These are phyloP conservation scores for Lasius platythorax DNA, from an alignment of 2,888 invertebrate species.

Conservation along the genomic window DNA sequence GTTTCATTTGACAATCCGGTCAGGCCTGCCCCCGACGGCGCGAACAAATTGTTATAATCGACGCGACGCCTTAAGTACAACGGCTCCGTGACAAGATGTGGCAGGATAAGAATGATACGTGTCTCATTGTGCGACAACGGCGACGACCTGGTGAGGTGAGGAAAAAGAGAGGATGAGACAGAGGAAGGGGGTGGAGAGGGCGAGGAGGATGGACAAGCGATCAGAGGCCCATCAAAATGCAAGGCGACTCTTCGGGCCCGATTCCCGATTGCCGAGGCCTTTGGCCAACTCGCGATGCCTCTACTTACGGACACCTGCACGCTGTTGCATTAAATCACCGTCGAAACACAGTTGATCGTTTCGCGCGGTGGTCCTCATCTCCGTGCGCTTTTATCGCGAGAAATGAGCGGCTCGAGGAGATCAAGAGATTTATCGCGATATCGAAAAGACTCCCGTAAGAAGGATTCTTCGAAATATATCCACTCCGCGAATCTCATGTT, in stretches of 20 bases:
- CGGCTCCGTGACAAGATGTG: conserved; percentile 87
- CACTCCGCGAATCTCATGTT: not conserved
- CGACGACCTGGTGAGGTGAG: conserved; percentile 54
- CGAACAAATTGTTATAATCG: conserved; percentile 80
- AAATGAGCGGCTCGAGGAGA: conserved; percentile 53
- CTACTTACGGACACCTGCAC: conserved; percentile 70
- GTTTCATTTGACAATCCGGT: conserved; percentile 64
- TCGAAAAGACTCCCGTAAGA: conserved; percentile 23
- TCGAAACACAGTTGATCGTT: conserved; percentile 68
- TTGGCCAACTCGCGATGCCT: conserved; percentile 31
- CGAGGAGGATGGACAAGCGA: conserved; percentile 57
- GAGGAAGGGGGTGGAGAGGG: conserved; percentile 46
- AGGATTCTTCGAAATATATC: not conserved
- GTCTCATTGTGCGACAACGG: conserved; percentile 79
- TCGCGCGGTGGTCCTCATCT: conserved; percentile 75
- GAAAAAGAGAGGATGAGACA: conserved; percentile 31
- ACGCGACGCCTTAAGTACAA: conserved; percentile 76
- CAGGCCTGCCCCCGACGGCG: conserved; percentile 70
- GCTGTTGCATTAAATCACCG: conserved; percentile 77
- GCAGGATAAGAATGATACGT: conserved; percentile 83
- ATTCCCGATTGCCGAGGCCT: conserved; percentile 65
- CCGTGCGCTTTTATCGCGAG: conserved; percentile 62
- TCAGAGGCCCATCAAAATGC: conserved; percentile 76
- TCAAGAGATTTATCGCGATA: conserved; percentile 66
- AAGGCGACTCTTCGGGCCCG: conserved; percentile 66